A percentile compares a stretch with the other conserved stretches of the same genome.
phyloP scores from a whole-genome alignment of 2,113 vertebrate species.

The Ranitomeya imitator region DNA sequence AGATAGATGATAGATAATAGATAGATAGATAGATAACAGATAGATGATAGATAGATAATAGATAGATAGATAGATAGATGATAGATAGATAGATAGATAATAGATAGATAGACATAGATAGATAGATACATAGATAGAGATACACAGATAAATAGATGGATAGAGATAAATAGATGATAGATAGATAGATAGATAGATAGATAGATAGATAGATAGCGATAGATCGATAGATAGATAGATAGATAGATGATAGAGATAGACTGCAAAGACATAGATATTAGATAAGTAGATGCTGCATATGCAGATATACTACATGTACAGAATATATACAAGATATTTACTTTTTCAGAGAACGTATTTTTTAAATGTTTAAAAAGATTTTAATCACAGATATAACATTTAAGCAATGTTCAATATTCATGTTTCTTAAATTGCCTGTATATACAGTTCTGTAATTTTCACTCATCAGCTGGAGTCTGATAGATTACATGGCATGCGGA shows the following conservation, averaged over 20 bases:
- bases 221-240: no score
- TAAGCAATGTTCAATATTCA: conserved; percentile 41
- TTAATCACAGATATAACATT: conserved; percentile 36
- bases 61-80: not conserved
- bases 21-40: no score
- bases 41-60: no score
- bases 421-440: conserved; percentile 24
- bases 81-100: no score
- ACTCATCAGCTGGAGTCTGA: conserved; percentile 44
- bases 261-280: not conserved
- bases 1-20: conserved; percentile 1
- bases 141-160: no score
- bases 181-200: no score
- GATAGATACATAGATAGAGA: no score
- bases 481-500: conserved; percentile 37
- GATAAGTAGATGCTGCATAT: not conserved
- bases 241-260: no score
- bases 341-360: not conserved
- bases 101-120: no score
- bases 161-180: no score
- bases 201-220: no score
- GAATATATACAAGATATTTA: not conserved
- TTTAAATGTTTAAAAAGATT: not conserved
- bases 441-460: conserved; percentile 29
- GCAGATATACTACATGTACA: no score